Conservation (phyloP, 1,140 invertebrate species). For the Triops longicaudatus region DNA sequence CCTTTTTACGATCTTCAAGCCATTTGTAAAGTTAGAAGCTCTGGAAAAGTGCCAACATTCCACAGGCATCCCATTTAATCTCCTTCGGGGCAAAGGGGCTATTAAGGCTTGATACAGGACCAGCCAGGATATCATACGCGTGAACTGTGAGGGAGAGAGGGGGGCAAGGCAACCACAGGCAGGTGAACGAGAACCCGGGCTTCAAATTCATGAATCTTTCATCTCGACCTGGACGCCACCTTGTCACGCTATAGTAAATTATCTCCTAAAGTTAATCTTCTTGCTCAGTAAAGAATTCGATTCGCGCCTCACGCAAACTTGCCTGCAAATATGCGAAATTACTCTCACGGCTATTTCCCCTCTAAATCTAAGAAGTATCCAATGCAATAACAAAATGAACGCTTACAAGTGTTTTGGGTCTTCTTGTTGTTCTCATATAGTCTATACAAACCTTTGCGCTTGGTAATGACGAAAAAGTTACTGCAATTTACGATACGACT, state of each 20-base stretch:
- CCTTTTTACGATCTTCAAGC: neutral
- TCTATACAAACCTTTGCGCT: too few relatives aligned
- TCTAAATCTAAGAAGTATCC: too few relatives aligned
- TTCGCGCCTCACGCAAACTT: too few relatives aligned
- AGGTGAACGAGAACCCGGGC: neutral
- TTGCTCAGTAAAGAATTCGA: neutral
- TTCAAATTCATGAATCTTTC: neutral
- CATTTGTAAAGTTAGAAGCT: slow-evolving; percentile 5
- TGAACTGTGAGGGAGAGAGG: neutral
- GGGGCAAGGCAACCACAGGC: slow-evolving; percentile 8
- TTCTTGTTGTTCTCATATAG: too few relatives aligned
- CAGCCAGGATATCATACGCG: neutral
- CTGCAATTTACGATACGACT: too few relatives aligned
- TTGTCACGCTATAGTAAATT: neutral
- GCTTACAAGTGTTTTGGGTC: too few relatives aligned
- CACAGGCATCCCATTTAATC: neutral
- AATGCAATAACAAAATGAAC: too few relatives aligned
- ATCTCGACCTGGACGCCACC: neutral
- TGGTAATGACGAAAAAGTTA: too few relatives aligned
- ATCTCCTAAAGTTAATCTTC: neutral
- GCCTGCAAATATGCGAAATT: too few relatives aligned
- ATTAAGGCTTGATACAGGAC: slow-evolving; percentile 2
- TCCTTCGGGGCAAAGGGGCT: neutral
- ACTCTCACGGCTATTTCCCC: too few relatives aligned
- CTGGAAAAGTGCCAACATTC: slow-evolving; percentile 6